Evolutionary conservation across 2,888 invertebrate species (phyloP).

Genomic region (Ormyrus thymus): DNA sequence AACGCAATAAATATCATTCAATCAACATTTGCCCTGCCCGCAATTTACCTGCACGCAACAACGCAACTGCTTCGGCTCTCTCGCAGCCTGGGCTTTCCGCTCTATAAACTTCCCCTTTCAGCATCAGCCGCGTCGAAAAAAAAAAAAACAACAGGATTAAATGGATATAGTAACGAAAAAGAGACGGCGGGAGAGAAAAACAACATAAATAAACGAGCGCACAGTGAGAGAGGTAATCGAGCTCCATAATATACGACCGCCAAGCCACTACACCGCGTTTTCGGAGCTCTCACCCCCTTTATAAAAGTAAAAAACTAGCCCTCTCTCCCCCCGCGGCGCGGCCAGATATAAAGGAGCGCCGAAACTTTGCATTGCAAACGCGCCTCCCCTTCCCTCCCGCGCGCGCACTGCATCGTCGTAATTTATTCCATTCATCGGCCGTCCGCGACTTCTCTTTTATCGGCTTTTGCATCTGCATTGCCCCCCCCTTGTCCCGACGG

Average conservation of each 20-base stretch:
- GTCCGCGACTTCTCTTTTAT: slow-evolving; percentile 7
- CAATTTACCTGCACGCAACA: background rate
- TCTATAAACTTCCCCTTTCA: slow-evolving; percentile 45
- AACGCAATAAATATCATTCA: slow-evolving; percentile 47
- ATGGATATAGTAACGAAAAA: background rate
- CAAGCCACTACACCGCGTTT: no score
- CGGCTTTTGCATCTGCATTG: background rate
- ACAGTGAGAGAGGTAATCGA: slow-evolving; percentile 28
- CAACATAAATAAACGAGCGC: slow-evolving; percentile 3
- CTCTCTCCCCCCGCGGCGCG: no score
- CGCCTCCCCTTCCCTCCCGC: background rate
- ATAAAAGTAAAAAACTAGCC: no score
- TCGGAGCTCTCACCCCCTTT: no score
- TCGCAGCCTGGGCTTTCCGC: slow-evolving; percentile 31
- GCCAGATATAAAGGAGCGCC: background rate
- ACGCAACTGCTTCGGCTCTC: background rate
- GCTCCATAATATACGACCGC: slow-evolving; percentile 31
- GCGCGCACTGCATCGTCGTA: background rate
- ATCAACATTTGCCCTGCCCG: slow-evolving; percentile 36
- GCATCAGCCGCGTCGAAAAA: slow-evolving; percentile 3
- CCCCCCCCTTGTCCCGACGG: no score
- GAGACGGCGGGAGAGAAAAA: background rate
- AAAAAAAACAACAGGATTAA: slow-evolving; percentile 21
- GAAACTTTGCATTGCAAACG: slow-evolving; percentile 45
- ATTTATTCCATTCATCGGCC: slow-evolving; percentile 41